These are phyloP conservation scores for Podarcis cretensis DNA, from an alignment of 2,113 vertebrate species.

Conservation along the genomic window DNA sequence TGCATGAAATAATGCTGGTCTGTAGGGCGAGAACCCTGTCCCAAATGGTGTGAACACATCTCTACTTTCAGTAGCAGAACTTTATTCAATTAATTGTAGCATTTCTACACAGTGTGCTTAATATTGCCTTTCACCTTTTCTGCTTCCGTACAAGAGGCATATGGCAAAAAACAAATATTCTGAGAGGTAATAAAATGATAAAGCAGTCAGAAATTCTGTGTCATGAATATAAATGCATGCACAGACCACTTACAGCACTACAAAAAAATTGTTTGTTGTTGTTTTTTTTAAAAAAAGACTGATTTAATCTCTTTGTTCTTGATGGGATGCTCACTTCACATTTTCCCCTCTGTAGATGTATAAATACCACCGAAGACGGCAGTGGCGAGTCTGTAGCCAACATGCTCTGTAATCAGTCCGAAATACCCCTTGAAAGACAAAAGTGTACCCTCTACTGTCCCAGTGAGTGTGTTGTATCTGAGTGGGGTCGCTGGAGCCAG, in stretches of 20 bases:
- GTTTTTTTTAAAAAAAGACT: too few relatives aligned
- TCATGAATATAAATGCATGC: not conserved
- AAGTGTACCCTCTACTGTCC: conserved; percentile 88
- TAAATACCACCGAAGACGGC: conserved; percentile 70
- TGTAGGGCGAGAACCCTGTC: not conserved
- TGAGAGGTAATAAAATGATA: not conserved
- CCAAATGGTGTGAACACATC: not conserved
- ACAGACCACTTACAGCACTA: not conserved
- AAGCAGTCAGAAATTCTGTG: not conserved
- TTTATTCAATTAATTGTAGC: not conserved
- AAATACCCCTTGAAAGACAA: conserved; percentile 79
- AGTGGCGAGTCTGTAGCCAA: conserved; percentile 74
- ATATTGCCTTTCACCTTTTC: not conserved
- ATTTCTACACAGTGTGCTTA: not conserved
- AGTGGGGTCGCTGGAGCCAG: conserved; percentile 90
- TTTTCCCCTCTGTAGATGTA: conserved; percentile 81
- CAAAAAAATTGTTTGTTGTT: not conserved
- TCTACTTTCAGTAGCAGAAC: not conserved
- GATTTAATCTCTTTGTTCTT: not conserved
- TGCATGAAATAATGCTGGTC: not conserved
- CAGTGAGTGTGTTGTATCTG: conserved; percentile 87
- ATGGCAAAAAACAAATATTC: not conserved
- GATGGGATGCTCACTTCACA: not conserved
- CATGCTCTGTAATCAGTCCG: conserved; percentile 82
- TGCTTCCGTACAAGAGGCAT: not conserved